Conservation (phyloP, 2,888 invertebrate genomes). For the Pseudococcus viburni region DNA sequence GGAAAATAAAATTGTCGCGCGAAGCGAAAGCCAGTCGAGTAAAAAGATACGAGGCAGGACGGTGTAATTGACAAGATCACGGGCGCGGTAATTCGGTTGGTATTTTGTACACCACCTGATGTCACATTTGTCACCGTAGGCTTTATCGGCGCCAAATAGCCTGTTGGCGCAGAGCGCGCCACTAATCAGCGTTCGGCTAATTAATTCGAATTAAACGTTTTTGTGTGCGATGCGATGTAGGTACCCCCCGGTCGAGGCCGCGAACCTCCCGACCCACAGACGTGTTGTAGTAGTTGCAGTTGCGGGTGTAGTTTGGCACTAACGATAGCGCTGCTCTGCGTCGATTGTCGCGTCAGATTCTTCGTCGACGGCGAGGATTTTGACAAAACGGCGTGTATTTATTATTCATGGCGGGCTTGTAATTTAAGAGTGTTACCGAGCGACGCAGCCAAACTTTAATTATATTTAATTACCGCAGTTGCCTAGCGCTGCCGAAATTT, state of each 20-base stretch:
- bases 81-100: constrained; percentile 25
- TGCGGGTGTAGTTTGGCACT: not conserved
- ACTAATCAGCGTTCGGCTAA: constrained; percentile 52
- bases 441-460: constrained; percentile 17
- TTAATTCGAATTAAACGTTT: constrained; percentile 40
- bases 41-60: not conserved
- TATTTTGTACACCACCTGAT: constrained; percentile 49
- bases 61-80: constrained; percentile 41
- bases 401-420: constrained; percentile 46
- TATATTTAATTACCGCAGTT: constrained; percentile 49
- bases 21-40: not conserved
- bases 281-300: too few species aligned
- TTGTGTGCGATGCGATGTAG: not conserved
- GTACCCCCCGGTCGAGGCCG: too few species aligned
- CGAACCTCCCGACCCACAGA: too few species aligned
- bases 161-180: constrained; percentile 50
- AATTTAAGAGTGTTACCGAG: constrained; percentile 50
- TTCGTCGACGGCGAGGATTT: not conserved
- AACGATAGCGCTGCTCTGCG: not conserved
- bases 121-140: constrained; percentile 45
- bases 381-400: constrained; percentile 53
- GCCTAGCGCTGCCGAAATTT: not conserved
- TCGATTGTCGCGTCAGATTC: not conserved
- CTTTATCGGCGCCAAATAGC: constrained; percentile 46
- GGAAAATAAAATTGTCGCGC: not conserved